Conservation (phyloP, 2,113 vertebrate genomes). For the Rallus limicola region DNA sequence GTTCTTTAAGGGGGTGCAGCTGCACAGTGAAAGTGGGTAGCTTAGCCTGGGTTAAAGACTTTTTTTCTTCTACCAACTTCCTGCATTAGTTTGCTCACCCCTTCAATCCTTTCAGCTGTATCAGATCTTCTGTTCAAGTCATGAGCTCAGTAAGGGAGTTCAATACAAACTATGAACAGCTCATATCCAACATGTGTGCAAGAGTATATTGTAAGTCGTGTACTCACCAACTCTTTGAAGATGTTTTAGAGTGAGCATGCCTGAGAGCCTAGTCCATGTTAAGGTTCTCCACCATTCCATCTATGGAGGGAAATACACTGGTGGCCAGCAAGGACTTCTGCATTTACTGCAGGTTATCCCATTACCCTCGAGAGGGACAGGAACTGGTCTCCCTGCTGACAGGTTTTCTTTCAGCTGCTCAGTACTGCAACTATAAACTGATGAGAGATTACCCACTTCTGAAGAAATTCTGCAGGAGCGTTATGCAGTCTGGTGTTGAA, state of each 20-base stretch:
- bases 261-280: background rate
- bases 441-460: background rate
- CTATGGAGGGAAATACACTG: background rate
- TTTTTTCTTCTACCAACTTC: background rate
- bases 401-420: background rate
- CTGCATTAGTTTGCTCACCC: background rate
- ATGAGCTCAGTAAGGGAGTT: background rate
- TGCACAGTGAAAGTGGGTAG: background rate
- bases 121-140: background rate
- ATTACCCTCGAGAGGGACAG: background rate
- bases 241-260: background rate
- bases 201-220: rapidly evolving
- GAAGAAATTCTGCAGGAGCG: background rate
- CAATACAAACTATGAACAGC: background rate
- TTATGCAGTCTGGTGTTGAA: background rate
- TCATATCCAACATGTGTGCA: background rate
- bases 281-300: background rate
- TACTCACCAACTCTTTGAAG: background rate
- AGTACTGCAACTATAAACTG: rapidly evolving
- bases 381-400: background rate
- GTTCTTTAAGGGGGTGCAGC: background rate
- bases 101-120: background rate
- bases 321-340: background rate
- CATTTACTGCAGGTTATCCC: background rate
- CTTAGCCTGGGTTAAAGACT: background rate